Evolutionary conservation across 2,797 vertebrate species (phyloP).

Genomic region (Xenopus petersii): DNA sequence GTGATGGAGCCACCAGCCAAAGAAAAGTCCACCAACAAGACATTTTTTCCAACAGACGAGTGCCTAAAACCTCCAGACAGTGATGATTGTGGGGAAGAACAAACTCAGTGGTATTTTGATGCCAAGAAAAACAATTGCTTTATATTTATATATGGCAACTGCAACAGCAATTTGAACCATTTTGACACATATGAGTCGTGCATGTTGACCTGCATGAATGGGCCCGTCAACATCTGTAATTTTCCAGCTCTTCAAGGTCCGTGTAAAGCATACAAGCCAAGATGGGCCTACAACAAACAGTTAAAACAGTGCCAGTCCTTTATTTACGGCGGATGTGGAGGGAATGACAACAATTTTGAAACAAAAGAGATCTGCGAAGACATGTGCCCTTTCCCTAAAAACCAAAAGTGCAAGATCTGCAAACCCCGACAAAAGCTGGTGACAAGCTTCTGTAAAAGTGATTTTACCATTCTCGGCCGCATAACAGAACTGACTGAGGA

Average conservation of each 20-base stretch:
- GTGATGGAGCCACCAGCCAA: constrained; percentile 67
- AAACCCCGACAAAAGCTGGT: constrained; percentile 89
- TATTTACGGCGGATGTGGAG: constrained; percentile 89
- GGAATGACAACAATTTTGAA: constrained; percentile 94
- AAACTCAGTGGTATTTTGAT: constrained; percentile 87
- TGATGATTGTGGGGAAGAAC: constrained; percentile 82
- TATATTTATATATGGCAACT: constrained; percentile 79
- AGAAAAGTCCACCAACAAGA: constrained; percentile 68
- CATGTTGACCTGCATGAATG: constrained; percentile 82
- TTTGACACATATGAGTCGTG: constrained; percentile 85
- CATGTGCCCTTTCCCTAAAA: constrained; percentile 84
- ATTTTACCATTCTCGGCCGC: constrained; percentile 88
- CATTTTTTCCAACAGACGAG: constrained; percentile 72
- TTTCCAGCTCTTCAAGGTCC: constrained; percentile 86
- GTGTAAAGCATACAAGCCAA: constrained; percentile 87
- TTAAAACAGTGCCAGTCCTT: constrained; percentile 86
- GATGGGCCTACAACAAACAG: constrained; percentile 88
- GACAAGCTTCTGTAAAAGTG: constrained; percentile 91
- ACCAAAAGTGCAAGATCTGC: constrained; percentile 84
- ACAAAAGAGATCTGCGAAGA: constrained; percentile 89
- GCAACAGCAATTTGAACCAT: constrained; percentile 80
- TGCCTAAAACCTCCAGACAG: constrained; percentile 78
- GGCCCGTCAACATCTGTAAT: constrained; percentile 77
- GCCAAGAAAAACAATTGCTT: constrained; percentile 88
- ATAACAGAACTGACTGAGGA: constrained; percentile 86